Percentiles rank a stretch among this genome's conserved stretches.
phyloP scores from a whole-genome alignment of 2,797 vertebrate genomes.

The Morus bassanus region DNA sequence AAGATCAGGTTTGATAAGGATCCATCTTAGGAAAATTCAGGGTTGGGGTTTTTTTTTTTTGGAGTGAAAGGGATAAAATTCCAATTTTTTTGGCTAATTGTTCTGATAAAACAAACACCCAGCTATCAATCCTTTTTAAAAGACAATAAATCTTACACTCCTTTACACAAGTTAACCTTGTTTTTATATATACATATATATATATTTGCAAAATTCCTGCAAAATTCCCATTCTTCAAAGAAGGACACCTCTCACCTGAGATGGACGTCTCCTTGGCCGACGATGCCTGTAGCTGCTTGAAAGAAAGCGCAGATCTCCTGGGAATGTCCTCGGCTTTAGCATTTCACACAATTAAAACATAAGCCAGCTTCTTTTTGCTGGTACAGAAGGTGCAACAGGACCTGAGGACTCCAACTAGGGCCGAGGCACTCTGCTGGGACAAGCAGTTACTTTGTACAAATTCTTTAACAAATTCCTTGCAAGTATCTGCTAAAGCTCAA shows the following conservation, averaged over 20 bases:
- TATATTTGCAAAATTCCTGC: background rate
- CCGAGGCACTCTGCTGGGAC: background rate
- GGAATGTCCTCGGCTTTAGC: background rate
- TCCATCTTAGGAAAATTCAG: background rate
- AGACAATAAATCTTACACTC: background rate
- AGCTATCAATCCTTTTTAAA: background rate
- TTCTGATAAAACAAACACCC: background rate
- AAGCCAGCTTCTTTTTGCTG: background rate
- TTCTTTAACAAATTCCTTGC: background rate
- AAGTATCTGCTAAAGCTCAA: background rate
- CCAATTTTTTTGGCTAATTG: background rate
- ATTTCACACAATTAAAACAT: background rate
- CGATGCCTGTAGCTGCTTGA: background rate
- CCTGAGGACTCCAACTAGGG: accelerated
- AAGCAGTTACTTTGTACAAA: background rate
- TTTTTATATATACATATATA: no score
- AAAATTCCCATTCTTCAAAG: background rate
- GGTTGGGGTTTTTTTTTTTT: no score
- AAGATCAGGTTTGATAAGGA: background rate
- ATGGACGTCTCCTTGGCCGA: background rate
- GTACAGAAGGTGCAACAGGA: background rate
- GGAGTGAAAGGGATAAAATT: background rate
- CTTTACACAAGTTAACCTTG: background rate
- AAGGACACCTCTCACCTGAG: background rate
- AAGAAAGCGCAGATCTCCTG: background rate